These are phyloP conservation scores for Ploceus nigricollis DNA, from an alignment of 2,113 vertebrate genomes.

Conservation along the genomic window DNA sequence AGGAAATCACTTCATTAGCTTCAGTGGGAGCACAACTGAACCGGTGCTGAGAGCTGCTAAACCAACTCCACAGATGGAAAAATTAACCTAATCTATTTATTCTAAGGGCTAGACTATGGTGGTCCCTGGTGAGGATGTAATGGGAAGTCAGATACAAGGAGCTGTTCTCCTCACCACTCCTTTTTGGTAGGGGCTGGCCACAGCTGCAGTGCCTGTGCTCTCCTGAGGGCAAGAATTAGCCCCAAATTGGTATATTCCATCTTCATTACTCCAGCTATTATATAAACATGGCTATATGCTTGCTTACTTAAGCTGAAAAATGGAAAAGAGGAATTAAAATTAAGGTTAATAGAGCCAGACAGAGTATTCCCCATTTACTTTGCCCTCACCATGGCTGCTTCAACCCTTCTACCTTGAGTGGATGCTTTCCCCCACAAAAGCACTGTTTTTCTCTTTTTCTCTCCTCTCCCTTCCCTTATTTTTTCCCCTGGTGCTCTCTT, in stretches of 20 bases:
- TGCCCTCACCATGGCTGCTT: not conserved
- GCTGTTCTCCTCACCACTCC: not conserved
- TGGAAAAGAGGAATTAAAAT: slow-evolving; percentile 51
- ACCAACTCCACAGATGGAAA: not conserved
- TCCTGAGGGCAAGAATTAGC: slow-evolving; percentile 52
- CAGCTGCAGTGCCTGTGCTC: slow-evolving; percentile 30
- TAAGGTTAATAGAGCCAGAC: slow-evolving; percentile 35
- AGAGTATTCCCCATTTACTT: not conserved
- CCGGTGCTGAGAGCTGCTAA: not conserved
- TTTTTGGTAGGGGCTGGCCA: not conserved
- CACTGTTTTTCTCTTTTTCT: not conserved
- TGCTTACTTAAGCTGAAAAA: slow-evolving; percentile 58
- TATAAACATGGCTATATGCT: slow-evolving; percentile 44
- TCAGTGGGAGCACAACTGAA: not conserved
- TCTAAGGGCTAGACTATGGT: not conserved
- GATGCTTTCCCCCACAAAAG: not conserved
- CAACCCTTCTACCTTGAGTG: not conserved
- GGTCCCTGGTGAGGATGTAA: slow-evolving; percentile 26
- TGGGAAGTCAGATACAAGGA: slow-evolving; percentile 11
- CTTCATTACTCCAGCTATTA: slow-evolving; percentile 61
- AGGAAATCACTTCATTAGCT: not conserved
- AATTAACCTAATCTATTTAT: slow-evolving; percentile 29
- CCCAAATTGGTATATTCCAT: slow-evolving; percentile 57
- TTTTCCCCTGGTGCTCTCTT: not conserved
- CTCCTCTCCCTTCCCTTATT: not conserved